Evolutionary conservation across 92 coral and sea anemone genomes (phyloP).

Genomic region (Palythoa grandiflora): DNA sequence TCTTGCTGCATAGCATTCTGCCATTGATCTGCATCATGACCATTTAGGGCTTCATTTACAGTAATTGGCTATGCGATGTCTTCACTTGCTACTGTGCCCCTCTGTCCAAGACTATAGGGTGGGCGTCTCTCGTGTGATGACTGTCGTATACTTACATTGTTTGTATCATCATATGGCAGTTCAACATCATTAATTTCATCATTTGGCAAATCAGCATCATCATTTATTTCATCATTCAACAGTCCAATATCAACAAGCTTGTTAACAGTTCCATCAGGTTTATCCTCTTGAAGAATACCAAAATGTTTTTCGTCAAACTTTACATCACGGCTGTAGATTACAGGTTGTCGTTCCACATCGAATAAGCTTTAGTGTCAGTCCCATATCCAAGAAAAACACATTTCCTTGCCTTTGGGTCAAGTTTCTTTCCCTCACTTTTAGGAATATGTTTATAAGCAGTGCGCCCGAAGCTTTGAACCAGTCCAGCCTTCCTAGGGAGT

Average conservation of each 20-base stretch:
- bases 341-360: slow-evolving; percentile 23
- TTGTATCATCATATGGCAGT: slow-evolving; percentile 32
- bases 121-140: slow-evolving; percentile 61
- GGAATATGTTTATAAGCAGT: slow-evolving; percentile 61
- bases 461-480: slow-evolving; percentile 66
- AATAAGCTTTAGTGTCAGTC: slow-evolving; percentile 39
- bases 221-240: slow-evolving; percentile 7
- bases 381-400: slow-evolving; percentile 42
- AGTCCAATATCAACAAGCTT: slow-evolving; percentile 33
- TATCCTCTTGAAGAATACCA: slow-evolving; percentile 21
- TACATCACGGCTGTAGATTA: slow-evolving; percentile 51
- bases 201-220: slow-evolving; percentile 28
- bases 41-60: slow-evolving; percentile 62
- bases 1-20: slow-evolving; percentile 67
- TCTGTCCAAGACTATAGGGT: slow-evolving; percentile 61
- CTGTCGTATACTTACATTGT: slow-evolving; percentile 39
- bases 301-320: slow-evolving; percentile 36
- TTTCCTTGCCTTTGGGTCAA: slow-evolving; percentile 55
- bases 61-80: slow-evolving; percentile 60
- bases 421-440: slow-evolving; percentile 58
- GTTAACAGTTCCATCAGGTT: slow-evolving; percentile 1
- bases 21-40: slow-evolving; percentile 58
- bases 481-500: slow-evolving; percentile 74
- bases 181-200: slow-evolving; percentile 41
- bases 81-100: slow-evolving; percentile 61